These are phyloP conservation scores for Mercenaria mercenaria DNA, from an alignment of 1,140 invertebrate species.

Conservation along the genomic window DNA sequence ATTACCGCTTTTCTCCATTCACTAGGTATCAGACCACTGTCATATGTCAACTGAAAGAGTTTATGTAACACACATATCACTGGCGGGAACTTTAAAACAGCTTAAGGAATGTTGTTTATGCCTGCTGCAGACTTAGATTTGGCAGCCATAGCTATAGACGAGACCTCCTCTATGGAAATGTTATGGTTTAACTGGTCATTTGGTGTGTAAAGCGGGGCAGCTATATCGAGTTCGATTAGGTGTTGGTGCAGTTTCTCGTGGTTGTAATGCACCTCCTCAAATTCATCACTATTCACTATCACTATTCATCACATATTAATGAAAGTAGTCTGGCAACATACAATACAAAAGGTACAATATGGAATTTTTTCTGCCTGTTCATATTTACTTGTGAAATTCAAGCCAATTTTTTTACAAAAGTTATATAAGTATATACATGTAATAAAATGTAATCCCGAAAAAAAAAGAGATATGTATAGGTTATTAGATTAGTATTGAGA, in stretches of 20 bases:
- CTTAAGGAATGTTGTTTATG: slow-evolving; percentile 9
- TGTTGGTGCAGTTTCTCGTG: not conserved
- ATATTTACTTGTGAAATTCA: too few species aligned
- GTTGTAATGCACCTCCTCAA: not conserved
- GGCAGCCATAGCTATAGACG: not conserved
- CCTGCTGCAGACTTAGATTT: too few species aligned
- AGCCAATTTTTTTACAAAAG: too few species aligned
- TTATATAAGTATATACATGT: too few species aligned
- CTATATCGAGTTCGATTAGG: not conserved
- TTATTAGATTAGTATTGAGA: too few species aligned
- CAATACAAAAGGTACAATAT: too few species aligned
- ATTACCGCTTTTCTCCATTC: slow-evolving; percentile 45
- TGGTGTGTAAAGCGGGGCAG: not conserved
- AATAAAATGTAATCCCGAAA: too few species aligned
- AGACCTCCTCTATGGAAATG: slow-evolving; percentile 4
- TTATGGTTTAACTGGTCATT: not conserved
- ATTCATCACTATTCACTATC: not conserved
- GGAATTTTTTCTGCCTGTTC: too few species aligned
- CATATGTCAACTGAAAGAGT: slow-evolving; percentile 26
- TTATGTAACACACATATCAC: not conserved
- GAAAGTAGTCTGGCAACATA: too few species aligned
- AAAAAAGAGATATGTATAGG: too few species aligned
- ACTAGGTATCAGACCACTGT: slow-evolving; percentile 11
- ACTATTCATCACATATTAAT: too few species aligned
- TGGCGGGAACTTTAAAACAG: not conserved